Percentiles rank a stretch among this genome's conserved stretches.
Evolutionary conservation across 2,797 vertebrate genomes (phyloP).

Genomic region (Garrulus glandarius): DNA sequence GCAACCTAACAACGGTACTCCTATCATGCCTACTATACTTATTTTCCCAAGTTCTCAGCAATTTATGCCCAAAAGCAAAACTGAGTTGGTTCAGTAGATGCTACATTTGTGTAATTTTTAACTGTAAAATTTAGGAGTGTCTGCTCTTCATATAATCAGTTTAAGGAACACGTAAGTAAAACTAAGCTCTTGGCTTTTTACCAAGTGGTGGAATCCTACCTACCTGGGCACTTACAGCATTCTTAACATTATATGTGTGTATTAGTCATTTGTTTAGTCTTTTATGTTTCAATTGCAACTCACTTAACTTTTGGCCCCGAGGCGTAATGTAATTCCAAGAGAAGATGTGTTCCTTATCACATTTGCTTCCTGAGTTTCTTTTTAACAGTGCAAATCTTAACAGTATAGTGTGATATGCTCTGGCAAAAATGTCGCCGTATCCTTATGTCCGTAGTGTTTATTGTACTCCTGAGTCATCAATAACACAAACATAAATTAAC

Average conservation of each 20-base stretch:
- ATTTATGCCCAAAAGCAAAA: not conserved
- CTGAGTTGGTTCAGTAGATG: not conserved
- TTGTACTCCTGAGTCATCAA: not conserved
- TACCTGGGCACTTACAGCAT: not conserved
- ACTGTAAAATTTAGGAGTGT: not conserved
- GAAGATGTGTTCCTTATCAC: not conserved
- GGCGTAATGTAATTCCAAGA: not conserved
- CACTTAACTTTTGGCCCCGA: not conserved
- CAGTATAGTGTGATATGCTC: not conserved
- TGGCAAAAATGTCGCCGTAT: not conserved
- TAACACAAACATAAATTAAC: not conserved
- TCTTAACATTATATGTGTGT: not conserved
- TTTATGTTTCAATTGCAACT: not conserved
- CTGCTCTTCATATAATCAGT: not conserved
- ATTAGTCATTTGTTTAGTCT: not conserved
- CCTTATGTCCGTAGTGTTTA: not conserved
- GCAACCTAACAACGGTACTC: not conserved
- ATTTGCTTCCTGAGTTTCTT: not conserved
- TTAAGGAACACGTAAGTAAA: not conserved
- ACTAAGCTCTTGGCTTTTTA: not conserved
- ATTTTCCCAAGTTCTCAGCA: not conserved
- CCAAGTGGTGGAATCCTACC: not conserved
- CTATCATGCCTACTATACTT: not conserved
- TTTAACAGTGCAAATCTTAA: not conserved
- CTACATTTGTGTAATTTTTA: not conserved